Evolutionary conservation across 2,797 vertebrate species (phyloP), one percentile per base, ranked within the genome.

Genomic region (Smutsia gigantea): DNA sequence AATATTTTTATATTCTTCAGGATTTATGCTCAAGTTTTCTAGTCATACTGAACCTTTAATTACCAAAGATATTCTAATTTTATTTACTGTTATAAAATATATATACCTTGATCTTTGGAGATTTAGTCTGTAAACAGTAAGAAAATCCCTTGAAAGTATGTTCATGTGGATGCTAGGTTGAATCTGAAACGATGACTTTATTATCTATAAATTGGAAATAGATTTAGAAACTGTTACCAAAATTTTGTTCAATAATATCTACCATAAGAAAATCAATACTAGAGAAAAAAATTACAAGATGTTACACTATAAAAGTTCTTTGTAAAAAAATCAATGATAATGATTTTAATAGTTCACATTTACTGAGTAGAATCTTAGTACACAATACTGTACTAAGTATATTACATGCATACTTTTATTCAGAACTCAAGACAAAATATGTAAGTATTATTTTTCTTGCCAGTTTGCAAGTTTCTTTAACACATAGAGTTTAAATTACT

Each of bases 281-380:
- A 87, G 17, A 81, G 57, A 75, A 87, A 95, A 90, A 94, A 90
- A 59, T 49, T n/a, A n/a, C 17, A 83, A 89, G 53, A 75, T 89
- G 7, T 25, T 39, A 82, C 27, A 66, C 39, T 39, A 81, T 34
- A 55, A 95, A 85, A 66, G 31, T 27, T 63, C 0, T 81, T 87
- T 72, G 19, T 10, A 63, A 66, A 93, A 84, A 72, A 29, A 55
- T 64, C 21, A 66, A 21, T 77, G 17, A 46, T 78, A 46, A 89
- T 84, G 71, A 92, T 95, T 86, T 37, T 31, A 84, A 39, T 90
- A 92, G 17, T 86, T 90, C 29, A 85, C 2, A 66, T 83, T 87
- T 84, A 86, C 21, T 90, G 55, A 96, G 72, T 2, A 90, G 37
- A 85, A 59, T 78, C 8, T 15, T 69, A 91, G 14, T 59, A 49